Evolutionary conservation across 1,140 invertebrate species (phyloP).

Genomic region (Eurosta solidaginis): DNA sequence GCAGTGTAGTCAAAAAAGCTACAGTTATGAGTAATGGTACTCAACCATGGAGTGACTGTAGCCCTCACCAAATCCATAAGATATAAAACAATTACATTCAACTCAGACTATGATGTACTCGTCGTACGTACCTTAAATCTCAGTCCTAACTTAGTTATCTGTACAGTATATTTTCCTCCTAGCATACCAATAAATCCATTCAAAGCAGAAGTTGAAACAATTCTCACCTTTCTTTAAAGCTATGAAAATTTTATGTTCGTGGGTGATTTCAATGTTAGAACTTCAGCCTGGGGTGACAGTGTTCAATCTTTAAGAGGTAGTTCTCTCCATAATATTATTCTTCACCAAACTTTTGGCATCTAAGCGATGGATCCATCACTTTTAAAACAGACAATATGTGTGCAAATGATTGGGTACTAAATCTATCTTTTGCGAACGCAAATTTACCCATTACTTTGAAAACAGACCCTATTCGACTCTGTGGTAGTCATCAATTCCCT

Average conservation of each 20-base stretch:
- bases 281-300: too few relatives aligned
- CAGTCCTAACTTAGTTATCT: not conserved
- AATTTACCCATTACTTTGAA: not conserved
- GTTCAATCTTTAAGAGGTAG: not conserved
- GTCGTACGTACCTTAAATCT: not conserved
- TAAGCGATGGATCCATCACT: not conserved
- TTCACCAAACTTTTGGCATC: not conserved
- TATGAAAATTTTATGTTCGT: not conserved
- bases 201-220: not conserved
- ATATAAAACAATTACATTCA: too few relatives aligned
- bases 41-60: too few relatives aligned
- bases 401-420: not conserved
- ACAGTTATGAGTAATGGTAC: too few relatives aligned
- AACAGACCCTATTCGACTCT: not conserved
- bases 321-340: not conserved
- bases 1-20: too few relatives aligned
- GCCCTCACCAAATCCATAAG: too few relatives aligned
- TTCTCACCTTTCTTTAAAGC: not conserved
- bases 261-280: conserved; percentile 1
- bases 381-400: not conserved
- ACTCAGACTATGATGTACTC: too few relatives aligned
- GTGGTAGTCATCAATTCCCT: not conserved
- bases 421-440: not conserved
- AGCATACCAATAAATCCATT: not conserved
- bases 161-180: not conserved